Evolutionary conservation across 92 coral and sea anemone species (phyloP), one percentile per base, ranked within the genome.

Genomic region (Phymanthus crucifer): DNA sequence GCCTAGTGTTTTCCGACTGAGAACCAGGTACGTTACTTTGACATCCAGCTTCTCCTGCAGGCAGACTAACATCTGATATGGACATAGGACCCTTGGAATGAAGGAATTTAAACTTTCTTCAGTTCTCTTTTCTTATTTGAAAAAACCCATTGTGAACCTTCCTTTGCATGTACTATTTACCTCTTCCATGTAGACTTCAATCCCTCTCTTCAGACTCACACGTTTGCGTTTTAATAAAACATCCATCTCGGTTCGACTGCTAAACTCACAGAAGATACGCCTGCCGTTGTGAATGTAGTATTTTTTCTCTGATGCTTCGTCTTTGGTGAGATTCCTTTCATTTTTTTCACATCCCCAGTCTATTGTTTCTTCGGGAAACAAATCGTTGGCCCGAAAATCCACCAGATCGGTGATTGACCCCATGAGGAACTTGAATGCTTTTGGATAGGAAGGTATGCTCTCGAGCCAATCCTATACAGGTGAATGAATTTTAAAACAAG

Each of bases 151-250:
- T n/a, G n/a, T n/a, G n/a, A n/a, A n/a, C n/a, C n/a, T n/a, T n/a
- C n/a, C n/a, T n/a, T n/a, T n/a, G n/a, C n/a, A n/a, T n/a, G n/a
- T n/a, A n/a, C n/a, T n/a, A n/a, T 35, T 29, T 78, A 78, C 83
- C 89, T 85, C 89, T 38, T 85, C 85, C 85, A 79, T 80, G 37
- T 85, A 85, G 45, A 85, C 76, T 48, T 85, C 89, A 31, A 80
- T 80, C 13, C 86, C 89, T 66, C 89, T 65, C 70, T 80, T 79
- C 74, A 84, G 45, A 67, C 91, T 88, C 5, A 52, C 67, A 14
- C 91, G 35, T 72, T 89, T 66, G 35, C 83, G 83, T 23, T 40
- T 72, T 21, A 88, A 65, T 16, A 73, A 75, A 32, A 68, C 70
- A 32, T 84, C 89, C 52, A 88, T 47, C 18, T 72, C 80, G 21